Conservation (phyloP, 2,113 vertebrate genomes). For the Benitochromis conjunctus region DNA sequence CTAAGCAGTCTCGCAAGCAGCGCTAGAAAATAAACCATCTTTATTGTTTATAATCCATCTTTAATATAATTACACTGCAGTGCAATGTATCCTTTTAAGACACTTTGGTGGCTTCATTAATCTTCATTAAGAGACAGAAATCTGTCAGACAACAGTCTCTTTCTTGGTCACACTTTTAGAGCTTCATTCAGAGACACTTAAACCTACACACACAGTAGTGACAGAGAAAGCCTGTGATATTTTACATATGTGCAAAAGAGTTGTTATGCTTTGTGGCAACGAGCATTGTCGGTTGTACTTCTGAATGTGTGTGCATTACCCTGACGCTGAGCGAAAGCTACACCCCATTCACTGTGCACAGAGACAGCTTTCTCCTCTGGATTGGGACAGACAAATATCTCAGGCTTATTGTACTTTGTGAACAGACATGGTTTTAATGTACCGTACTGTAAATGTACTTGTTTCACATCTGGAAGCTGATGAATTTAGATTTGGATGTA, state of each 20-base stretch:
- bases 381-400: not conserved
- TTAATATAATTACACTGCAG: not conserved
- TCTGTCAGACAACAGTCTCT: not conserved
- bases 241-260: not conserved
- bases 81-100: not conserved
- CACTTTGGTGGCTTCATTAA: not conserved
- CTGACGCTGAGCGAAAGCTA: not conserved
- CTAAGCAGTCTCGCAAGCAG: not conserved
- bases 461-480: not conserved
- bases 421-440: not conserved
- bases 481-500: not conserved
- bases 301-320: not conserved
- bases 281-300: not conserved
- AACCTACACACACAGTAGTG: rapidly evolving
- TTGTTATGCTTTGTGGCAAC: not conserved
- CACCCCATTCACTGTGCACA: not conserved
- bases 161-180: not conserved
- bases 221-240: not conserved
- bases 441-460: not conserved
- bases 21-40: not conserved
- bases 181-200: not conserved
- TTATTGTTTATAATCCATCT: not conserved
- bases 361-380: not conserved
- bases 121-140: not conserved
- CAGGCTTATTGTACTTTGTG: not conserved